Evolutionary conservation across 1,140 invertebrate genomes (phyloP).

Genomic region (Drosophila seguyi): DNA sequence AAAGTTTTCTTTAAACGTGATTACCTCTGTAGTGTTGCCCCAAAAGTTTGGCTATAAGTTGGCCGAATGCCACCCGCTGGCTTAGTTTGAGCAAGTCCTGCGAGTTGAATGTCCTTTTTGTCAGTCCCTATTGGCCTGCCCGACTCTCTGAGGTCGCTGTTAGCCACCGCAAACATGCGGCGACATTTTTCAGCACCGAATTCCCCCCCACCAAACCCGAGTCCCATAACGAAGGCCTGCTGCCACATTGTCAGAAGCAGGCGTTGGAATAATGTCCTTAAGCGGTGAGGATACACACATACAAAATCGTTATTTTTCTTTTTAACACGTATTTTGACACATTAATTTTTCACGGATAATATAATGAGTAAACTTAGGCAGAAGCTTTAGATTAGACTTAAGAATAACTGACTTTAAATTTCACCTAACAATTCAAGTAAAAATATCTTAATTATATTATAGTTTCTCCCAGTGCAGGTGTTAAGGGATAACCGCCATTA

Average conservation of each 20-base stretch:
- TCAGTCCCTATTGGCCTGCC: conserved; percentile 15
- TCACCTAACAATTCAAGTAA: no score
- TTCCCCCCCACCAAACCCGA: background rate
- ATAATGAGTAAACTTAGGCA: no score
- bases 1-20: background rate
- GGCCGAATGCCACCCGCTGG: conserved; percentile 23
- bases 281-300: background rate
- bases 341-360: background rate
- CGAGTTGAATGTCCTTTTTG: conserved; percentile 48
- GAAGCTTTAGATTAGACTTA: no score
- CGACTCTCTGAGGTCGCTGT: conserved; percentile 9
- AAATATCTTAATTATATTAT: background rate
- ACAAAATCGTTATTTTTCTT: background rate
- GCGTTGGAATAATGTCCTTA: background rate
- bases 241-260: conserved; percentile 37
- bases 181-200: conserved; percentile 32
- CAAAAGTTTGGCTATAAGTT: conserved; percentile 8
- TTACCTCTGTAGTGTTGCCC: conserved; percentile 4
- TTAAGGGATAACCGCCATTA: conserved; percentile 19
- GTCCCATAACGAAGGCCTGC: conserved; percentile 1
- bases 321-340: background rate
- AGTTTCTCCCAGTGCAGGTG: background rate
- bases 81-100: conserved; percentile 3
- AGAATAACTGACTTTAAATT: no score
- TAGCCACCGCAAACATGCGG: conserved; percentile 32